Evolutionary conservation across 2,888 invertebrate species (phyloP), one percentile per base, ranked within the genome.

Genomic region (Callimorpha dominula): DNA sequence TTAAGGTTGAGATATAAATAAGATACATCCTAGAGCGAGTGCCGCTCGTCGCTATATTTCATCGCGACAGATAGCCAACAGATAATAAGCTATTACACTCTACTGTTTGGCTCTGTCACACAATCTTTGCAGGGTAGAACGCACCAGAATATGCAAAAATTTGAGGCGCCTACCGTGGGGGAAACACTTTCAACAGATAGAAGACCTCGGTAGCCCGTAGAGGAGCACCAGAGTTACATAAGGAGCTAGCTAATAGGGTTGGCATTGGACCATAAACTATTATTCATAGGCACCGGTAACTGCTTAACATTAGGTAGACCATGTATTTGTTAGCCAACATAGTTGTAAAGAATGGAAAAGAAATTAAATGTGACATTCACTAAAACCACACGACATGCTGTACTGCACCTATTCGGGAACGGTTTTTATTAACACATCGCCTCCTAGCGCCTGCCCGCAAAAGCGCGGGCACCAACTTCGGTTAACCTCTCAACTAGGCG

Each of bases 1-100:
- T 93, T 94, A 94, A 95, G 95, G 95, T 95, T 94, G 87, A 78
- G 91, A 80, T 94, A 94, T 92, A 93, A 94, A 94, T 95, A 94
- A 85, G 75, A 80, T 86, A 82, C 68, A 85, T 85, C 80, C 76
- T 84, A 78, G 88, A 86, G 88, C 88, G 87, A 83, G 82, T 91
- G 90, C 90, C 89, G 90, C 82, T 83, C 85, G 87, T 81, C 79
- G 88, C 86, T 85, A 86, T 89, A 87, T 90, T 86, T 90, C 86
- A 89, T 87, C 78, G 81, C 82, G 77, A 78, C 75, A 79, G 82
- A 83, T 78, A 83, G 86, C 82, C 80, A 80, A 72, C 81, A 71
- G 73, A 69, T 86, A 87, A 86, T 85, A 68, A 69, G 67, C 65
- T 81, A 49, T 68, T 69, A 60, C 57, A 12, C 71, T 62, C 66